phyloP scores from a whole-genome alignment of 2,888 invertebrate species.

The Lordiphosa fenestrarum region DNA sequence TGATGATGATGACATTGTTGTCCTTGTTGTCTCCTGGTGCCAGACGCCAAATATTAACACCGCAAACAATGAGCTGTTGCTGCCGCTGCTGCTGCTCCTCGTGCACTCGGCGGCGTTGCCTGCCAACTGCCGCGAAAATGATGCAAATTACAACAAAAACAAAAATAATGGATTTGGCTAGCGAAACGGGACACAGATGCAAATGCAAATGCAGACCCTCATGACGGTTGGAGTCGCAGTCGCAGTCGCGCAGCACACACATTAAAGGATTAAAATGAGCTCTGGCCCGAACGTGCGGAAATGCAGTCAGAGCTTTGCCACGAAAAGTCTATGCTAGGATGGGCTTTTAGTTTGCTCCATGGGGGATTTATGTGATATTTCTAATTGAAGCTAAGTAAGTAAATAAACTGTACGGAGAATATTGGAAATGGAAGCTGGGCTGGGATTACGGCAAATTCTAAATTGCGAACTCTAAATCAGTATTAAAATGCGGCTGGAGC shows the following conservation, averaged over 20 bases:
- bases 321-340: too few relatives aligned
- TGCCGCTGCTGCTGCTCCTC: conserved; percentile 2
- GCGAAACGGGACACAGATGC: conserved; percentile 28
- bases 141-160: conserved; percentile 24
- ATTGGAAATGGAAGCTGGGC: too few relatives aligned
- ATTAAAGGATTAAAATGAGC: conserved; percentile 47
- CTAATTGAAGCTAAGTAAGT: too few relatives aligned
- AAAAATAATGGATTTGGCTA: conserved; percentile 30
- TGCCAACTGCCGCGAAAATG: conserved; percentile 30
- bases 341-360: too few relatives aligned
- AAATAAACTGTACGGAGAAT: too few relatives aligned
- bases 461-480: too few relatives aligned
- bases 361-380: too few relatives aligned
- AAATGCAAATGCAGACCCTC: conserved; percentile 18
- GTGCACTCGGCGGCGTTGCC: conserved; percentile 5
- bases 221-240: conserved; percentile 2
- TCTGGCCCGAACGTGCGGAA: conserved; percentile 15
- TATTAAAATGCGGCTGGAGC: too few relatives aligned
- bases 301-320: conserved; percentile 4
- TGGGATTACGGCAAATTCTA: too few relatives aligned
- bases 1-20: conserved; percentile 22
- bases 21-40: conserved; percentile 50
- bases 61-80: conserved; percentile 59
- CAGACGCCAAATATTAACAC: conserved; percentile 72
- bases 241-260: conserved; percentile 12